Percentiles rank a stretch among this genome's conserved stretches.
These are phyloP conservation scores for Glyptemys insculpta DNA, from an alignment of 2,797 vertebrate genomes.

Conservation along the genomic window DNA sequence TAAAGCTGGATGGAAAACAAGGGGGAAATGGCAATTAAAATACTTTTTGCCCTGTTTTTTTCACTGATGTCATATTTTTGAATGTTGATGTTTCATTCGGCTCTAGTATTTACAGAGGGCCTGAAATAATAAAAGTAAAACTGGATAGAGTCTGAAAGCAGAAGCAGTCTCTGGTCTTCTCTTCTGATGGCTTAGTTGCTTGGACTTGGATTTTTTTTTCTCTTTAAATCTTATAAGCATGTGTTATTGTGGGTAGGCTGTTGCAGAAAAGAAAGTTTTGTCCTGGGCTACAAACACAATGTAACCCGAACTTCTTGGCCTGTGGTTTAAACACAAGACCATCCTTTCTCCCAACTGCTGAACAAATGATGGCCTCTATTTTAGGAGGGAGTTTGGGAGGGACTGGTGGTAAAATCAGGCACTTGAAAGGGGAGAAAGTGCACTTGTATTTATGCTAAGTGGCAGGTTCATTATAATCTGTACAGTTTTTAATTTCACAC, in stretches of 20 bases:
- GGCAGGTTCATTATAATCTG: background rate
- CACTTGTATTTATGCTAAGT: background rate
- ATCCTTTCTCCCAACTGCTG: background rate
- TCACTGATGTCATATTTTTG: background rate
- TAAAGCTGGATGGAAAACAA: background rate
- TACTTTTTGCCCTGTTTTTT: background rate
- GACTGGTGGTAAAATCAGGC: background rate
- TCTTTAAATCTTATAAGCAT: background rate
- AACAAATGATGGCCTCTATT: background rate
- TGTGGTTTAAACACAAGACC: background rate
- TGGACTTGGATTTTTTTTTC: background rate
- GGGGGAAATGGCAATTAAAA: background rate
- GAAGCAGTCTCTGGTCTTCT: background rate
- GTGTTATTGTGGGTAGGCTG: accelerated
- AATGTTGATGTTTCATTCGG: background rate
- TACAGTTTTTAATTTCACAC: background rate
- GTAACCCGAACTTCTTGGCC: background rate
- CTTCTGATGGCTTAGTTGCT: background rate
- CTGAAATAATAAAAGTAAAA: background rate
- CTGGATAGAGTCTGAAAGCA: accelerated
- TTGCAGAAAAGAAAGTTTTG: background rate
- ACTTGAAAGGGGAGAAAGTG: background rate
- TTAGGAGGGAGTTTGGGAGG: background rate
- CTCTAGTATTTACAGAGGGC: background rate
- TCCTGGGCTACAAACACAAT: background rate